Base-by-base conservation (phyloP, 2,797 vertebrate species). In the Gymnothorax javanicus region DNA sequence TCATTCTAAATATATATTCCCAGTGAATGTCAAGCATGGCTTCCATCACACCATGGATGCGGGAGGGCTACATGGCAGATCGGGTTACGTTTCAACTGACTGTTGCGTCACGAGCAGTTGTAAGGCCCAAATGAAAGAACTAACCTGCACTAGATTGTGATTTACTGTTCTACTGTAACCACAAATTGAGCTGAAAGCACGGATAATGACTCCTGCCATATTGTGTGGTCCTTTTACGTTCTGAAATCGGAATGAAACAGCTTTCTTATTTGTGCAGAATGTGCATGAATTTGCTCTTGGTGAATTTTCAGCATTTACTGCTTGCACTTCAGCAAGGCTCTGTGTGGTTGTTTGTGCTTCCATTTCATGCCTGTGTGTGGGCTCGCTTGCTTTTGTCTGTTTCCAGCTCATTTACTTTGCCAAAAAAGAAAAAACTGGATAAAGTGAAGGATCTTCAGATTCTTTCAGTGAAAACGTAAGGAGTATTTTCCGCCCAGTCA, bases 1-100 rank as follows among this genome's bases (percentile, higher is more conserved):
- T 81, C 13, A 2, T 58, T 90, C 88, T 92, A 91, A 92, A 93
- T 91, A 90, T 91, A 90, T 91, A 92, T 90, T 87, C 88, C 27
- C 81, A 25, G 43, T 11, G 25, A 82, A 77, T 58, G 77, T 67
- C 87, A 86, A 83, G 84, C 43, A 87, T 85, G 86, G 87, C 87
- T 85, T 87, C 88, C 79, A 85, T 88, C 57, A 85, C 52, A 75
- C 81, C 82, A 71, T 81, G 58, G 87, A 62, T 84, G 56, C 67
- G 90, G 88, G 87, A 93, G 58, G 86, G 9, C 33, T 58, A 56
- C 83, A 67, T 20, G 27, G 64, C 84, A 64, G 86, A 58, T 33
- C 13, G 13, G 87, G 86, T 89, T 88, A 73, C 33, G n/a, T 89
- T 88, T 82, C 86, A 27, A 64, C 20, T 73, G 85, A 87, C 83